Conservation (phyloP, 2,113 vertebrate species). For the Ondatra zibethicus region DNA sequence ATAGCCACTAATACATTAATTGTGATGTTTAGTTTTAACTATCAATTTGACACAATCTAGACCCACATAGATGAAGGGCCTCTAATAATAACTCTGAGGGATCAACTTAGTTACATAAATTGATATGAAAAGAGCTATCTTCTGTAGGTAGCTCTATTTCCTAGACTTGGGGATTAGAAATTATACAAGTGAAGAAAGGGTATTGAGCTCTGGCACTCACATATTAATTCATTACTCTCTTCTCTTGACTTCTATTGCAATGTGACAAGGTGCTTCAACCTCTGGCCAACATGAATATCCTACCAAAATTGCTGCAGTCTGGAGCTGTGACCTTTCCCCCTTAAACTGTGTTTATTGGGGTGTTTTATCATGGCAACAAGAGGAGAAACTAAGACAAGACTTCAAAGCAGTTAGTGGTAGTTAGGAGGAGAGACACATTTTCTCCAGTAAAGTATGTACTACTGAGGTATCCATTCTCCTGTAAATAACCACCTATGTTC, state of each 20-base stretch:
- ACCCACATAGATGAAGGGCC: neutral
- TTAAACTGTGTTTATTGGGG: neutral
- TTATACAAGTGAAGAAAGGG: neutral
- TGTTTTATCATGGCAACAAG: neutral
- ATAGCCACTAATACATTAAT: neutral
- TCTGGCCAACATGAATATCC: neutral
- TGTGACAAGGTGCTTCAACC: neutral
- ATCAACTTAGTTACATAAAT: neutral
- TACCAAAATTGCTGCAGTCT: neutral
- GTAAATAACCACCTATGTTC: too few species aligned
- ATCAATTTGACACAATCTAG: too few species aligned
- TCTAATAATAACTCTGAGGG: neutral
- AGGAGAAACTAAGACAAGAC: neutral
- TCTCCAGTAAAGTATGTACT: too few species aligned
- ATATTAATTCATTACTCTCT: neutral
- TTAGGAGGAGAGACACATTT: neutral
- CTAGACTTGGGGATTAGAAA: neutral
- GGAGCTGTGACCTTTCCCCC: neutral
- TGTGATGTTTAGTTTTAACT: neutral
- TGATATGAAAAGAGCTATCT: neutral
- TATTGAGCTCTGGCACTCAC: neutral
- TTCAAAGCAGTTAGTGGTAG: neutral
- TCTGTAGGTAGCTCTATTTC: neutral
- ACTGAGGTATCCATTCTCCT: too few species aligned
- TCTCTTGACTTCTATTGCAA: neutral